Evolutionary conservation across 2,888 invertebrate species (phyloP), one percentile per base, ranked within the genome.

Genomic region (Ligdia adustata): DNA sequence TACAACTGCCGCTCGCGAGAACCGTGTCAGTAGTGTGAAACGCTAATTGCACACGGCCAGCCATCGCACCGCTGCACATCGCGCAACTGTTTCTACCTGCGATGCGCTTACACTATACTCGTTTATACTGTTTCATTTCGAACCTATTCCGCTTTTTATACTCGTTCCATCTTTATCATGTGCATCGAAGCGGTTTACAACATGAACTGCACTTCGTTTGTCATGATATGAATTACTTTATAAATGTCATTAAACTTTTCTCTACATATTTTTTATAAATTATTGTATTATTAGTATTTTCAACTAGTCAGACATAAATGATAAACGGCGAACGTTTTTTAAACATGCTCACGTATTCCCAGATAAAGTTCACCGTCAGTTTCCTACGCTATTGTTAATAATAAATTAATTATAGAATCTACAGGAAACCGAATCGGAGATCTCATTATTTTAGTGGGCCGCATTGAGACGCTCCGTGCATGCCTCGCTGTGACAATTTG

Each of bases 1-100:
- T 67, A 69, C 70, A 68, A 74, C 69, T 78, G 79, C 80, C 79
- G 69, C 72, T 71, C 79, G 79, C 81, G 83, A 83, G 86, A 90
- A 89, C 85, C 88, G 88, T 90, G 90, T 90, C 88, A 90, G 85
- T 89, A 87, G 90, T 87, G 88, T 87, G 84, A 86, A 87, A 85
- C 82, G 79, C 81, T 88, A 88, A 86, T 88, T 87, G 80, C 83
- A 70, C 68, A 64, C 69, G 66, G 75, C 75, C 70, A 80, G 74
- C 77, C 72, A 76, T 75, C 70, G 72, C 72, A 68, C 66, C 69
- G 66, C 61, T 74, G 67, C 66, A 70, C 78, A 74, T 71, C 64
- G 67, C 67, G 62, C 68, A 61, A 54, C 39, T 63, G 63, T 62
- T 63, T 64, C 65, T 69, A 41, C 29, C 60, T 60, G 31, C 58